A percentile compares a stretch with the other conserved stretches of the same genome.
These are phyloP conservation scores for Blennius ocellaris DNA, from an alignment of 2,113 vertebrate genomes.

Conservation along the genomic window DNA sequence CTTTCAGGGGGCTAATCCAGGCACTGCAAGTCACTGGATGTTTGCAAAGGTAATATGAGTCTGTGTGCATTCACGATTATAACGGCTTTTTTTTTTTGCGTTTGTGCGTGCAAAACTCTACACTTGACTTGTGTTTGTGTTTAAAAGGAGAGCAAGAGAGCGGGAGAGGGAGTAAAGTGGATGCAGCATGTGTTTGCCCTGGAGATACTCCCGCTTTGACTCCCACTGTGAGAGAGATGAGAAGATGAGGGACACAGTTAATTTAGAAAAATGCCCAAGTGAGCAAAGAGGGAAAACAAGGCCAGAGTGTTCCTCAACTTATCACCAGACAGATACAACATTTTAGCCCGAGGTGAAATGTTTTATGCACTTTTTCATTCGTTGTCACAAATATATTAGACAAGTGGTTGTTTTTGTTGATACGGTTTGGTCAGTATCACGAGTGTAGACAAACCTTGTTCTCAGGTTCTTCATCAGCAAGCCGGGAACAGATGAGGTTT, in stretches of 20 bases:
- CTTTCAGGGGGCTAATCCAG: conserved; percentile 69
- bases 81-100: conserved; percentile 4
- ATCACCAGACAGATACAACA: neutral
- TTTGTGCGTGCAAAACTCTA: neutral
- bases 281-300: conserved; percentile 27
- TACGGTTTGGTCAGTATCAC: too few relatives aligned
- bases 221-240: conserved; percentile 28
- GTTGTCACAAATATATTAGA: neutral
- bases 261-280: conserved; percentile 36
- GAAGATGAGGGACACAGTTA: conserved; percentile 39
- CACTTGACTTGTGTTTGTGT: conserved; percentile 34
- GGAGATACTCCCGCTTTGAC: conserved; percentile 40
- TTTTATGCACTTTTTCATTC: neutral
- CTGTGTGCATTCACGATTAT: conserved; percentile 42
- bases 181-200: conserved; percentile 53
- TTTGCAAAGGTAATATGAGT: conserved; percentile 65
- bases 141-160: conserved; percentile 2
- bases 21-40: conserved; percentile 60
- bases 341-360: too few relatives aligned
- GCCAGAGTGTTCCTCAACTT: neutral
- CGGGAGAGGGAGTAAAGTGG: conserved; percentile 14
- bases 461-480: too few relatives aligned
- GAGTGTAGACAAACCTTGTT: too few relatives aligned
- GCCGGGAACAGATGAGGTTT: too few relatives aligned
- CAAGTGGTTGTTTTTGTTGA: too few relatives aligned